A percentile compares a stretch with the other conserved stretches of the same genome.
phyloP scores from a whole-genome alignment of 2,113 vertebrate genomes.

The Athene cunicularia region DNA sequence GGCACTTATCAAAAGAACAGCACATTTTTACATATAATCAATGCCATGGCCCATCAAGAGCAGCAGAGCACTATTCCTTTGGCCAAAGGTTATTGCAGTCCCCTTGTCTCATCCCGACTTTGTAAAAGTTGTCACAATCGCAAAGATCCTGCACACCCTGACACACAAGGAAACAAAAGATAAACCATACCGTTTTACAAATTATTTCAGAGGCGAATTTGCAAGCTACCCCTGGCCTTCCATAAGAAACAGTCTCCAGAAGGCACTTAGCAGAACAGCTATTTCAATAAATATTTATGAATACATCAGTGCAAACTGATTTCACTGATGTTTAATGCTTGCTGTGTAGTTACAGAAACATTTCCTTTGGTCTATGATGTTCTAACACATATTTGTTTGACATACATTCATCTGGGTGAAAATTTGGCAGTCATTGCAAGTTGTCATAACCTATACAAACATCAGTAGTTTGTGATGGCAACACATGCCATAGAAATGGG shows the following conservation, averaged over 20 bases:
- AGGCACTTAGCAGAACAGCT: neutral
- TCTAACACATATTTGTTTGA: neutral
- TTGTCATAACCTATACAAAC: neutral
- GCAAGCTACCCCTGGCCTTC: neutral
- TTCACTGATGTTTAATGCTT: neutral
- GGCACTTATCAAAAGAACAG: fast-evolving
- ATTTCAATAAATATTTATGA: neutral
- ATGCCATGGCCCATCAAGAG: neutral
- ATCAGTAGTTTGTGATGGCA: neutral
- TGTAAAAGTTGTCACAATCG: neutral
- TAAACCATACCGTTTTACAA: neutral
- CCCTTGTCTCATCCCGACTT: neutral
- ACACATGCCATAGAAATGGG: neutral
- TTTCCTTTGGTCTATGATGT: neutral
- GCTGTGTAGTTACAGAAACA: neutral
- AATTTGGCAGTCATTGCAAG: neutral
- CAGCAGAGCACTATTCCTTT: neutral
- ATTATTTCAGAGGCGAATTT: neutral
- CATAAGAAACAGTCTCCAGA: neutral
- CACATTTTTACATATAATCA: neutral
- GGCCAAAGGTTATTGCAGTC: neutral
- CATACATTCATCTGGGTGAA: neutral
- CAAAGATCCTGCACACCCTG: neutral
- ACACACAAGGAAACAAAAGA: neutral
- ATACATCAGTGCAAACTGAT: neutral